A percentile compares a stretch with the other conserved stretches of the same genome.
These are phyloP conservation scores for Andrena praecox DNA, from an alignment of 2,888 invertebrate species.

Conservation along the genomic window DNA sequence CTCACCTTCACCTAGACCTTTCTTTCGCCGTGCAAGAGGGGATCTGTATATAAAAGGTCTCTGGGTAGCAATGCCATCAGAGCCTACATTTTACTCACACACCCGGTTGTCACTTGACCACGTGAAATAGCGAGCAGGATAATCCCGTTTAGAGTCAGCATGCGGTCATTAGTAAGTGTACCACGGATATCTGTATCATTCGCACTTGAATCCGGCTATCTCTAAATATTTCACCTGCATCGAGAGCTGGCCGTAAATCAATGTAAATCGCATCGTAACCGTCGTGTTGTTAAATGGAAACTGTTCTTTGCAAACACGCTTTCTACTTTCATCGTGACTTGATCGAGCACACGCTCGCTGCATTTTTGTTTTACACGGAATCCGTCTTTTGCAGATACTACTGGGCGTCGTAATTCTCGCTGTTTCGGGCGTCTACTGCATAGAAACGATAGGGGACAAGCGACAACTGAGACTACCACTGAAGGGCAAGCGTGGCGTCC, in stretches of 20 bases:
- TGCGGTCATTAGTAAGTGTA: constrained; percentile 80
- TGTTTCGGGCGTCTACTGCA: constrained; percentile 70
- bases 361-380: no score
- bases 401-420: constrained; percentile 74
- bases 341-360: no score
- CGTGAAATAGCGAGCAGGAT: constrained; percentile 58
- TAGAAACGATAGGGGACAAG: constrained; percentile 71
- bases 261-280: no score
- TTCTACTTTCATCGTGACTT: neutral
- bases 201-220: neutral
- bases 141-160: constrained; percentile 67
- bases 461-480: constrained; percentile 65
- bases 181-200: neutral
- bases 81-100: constrained; percentile 78
- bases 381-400: constrained; percentile 70
- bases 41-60: constrained; percentile 84
- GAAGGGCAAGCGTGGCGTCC: constrained; percentile 81
- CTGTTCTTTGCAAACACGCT: neutral
- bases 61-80: constrained; percentile 82
- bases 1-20: constrained; percentile 85
- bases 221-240: neutral
- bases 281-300: neutral
- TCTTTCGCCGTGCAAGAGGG: constrained; percentile 83
- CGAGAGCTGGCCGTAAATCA: no score
- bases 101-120: constrained; percentile 66